A percentile compares a stretch with the other conserved stretches of the same genome.
phyloP scores from a whole-genome alignment of 2,888 invertebrate species.

The Imbricaverruca yamaguchii region DNA sequence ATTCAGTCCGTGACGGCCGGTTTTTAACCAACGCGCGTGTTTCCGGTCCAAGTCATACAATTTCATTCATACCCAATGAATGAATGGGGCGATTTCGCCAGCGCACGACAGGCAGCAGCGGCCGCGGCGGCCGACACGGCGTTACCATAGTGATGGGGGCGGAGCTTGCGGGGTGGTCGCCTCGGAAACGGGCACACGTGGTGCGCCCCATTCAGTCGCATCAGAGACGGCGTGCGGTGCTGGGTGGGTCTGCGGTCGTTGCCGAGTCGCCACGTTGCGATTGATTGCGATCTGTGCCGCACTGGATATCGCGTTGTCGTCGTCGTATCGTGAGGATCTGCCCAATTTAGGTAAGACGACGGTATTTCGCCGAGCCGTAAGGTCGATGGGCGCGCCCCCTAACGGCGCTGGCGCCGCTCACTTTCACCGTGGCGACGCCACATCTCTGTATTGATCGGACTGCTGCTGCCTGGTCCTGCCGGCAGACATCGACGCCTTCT shows the following conservation, averaged over 20 bases:
- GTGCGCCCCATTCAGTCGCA: constrained; percentile 11
- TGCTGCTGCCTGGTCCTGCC: not conserved
- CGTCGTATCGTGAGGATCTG: not conserved
- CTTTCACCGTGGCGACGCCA: not conserved
- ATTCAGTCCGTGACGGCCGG: constrained; percentile 15
- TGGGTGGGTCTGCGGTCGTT: not conserved
- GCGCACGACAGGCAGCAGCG: not conserved
- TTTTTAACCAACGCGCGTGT: constrained; percentile 15
- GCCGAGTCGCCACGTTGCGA: not conserved
- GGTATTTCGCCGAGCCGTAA: not conserved
- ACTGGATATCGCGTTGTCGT: not conserved
- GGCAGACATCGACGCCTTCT: not conserved
- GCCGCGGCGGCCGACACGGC: not conserved
- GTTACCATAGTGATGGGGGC: constrained; percentile 16
- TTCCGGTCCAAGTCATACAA: constrained; percentile 18
- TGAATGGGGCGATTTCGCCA: constrained; percentile 18
- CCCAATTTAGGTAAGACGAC: not conserved
- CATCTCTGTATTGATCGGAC: not conserved
- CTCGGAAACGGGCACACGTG: constrained; percentile 21
- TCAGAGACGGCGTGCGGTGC: not conserved
- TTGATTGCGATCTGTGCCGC: not conserved
- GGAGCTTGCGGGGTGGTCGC: not conserved
- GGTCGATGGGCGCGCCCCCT: not conserved
- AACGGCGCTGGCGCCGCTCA: not conserved
- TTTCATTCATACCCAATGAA: constrained; percentile 20